Evolutionary conservation across 2,113 vertebrate species (phyloP).

Genomic region (Laticauda laticaudata): DNA sequence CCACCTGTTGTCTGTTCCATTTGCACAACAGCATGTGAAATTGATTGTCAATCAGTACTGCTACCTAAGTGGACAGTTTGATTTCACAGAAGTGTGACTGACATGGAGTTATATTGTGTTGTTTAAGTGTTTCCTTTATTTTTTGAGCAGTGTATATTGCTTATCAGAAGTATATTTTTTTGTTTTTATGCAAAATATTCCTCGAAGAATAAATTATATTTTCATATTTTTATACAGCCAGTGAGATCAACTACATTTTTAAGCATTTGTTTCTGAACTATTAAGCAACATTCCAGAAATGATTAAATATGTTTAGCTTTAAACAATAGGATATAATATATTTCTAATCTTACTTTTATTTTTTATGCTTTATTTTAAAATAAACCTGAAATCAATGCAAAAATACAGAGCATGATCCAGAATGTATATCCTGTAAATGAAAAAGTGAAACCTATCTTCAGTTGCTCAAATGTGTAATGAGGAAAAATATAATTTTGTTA

Average conservation of each 20-base stretch:
- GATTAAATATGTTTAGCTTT: not conserved
- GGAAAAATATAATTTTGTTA: not conserved
- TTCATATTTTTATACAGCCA: not conserved
- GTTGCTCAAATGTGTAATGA: not conserved
- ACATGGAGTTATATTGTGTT: too few species aligned
- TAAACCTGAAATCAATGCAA: not conserved
- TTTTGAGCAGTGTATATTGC: not conserved
- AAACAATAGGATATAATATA: not conserved
- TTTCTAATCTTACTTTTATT: not conserved
- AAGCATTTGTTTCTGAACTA: not conserved
- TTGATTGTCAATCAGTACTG: too few species aligned
- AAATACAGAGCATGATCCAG: not conserved
- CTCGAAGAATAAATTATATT: not conserved
- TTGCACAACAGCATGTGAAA: too few species aligned
- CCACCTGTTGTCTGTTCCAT: too few species aligned
- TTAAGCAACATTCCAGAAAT: not conserved
- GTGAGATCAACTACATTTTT: constrained; percentile 2
- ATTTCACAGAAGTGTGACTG: too few species aligned
- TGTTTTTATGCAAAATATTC: not conserved
- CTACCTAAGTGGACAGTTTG: too few species aligned
- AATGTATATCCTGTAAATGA: not conserved
- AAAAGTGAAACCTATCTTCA: not conserved
- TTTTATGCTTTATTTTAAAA: not conserved
- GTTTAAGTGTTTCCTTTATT: too few species aligned
- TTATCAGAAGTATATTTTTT: not conserved